Percentiles rank a stretch among this genome's conserved stretches.
phyloP scores from a whole-genome alignment of 2,797 vertebrate genomes.

The Gila robusta region DNA sequence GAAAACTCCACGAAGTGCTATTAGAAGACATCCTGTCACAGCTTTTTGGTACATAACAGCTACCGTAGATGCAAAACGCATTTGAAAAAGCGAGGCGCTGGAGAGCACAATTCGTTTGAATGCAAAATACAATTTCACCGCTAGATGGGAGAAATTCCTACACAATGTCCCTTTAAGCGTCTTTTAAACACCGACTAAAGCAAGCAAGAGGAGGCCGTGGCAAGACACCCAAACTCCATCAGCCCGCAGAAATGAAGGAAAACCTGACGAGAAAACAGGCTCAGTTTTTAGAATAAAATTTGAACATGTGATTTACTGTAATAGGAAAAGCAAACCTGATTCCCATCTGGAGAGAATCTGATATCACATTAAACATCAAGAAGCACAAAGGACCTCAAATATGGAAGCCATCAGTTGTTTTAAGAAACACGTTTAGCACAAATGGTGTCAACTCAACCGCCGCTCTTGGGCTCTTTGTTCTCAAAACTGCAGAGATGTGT shows the following conservation, averaged over 20 bases:
- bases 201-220: background rate
- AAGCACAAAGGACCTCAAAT: slow-evolving; percentile 31
- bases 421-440: slow-evolving; percentile 31
- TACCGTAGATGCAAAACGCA: too few relatives aligned
- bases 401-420: slow-evolving; percentile 44
- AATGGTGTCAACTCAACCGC: slow-evolving; percentile 40
- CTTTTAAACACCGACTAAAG: background rate
- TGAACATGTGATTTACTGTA: background rate
- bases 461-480: slow-evolving; percentile 53
- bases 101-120: too few relatives aligned
- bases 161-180: background rate
- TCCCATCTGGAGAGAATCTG: background rate
- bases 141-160: too few relatives aligned
- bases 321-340: background rate
- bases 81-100: too few relatives aligned
- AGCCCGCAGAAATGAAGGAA: background rate
- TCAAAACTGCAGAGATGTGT: slow-evolving; percentile 55
- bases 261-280: background rate
- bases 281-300: background rate
- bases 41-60: too few relatives aligned
- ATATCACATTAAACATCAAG: slow-evolving; percentile 9
- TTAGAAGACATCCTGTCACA: too few relatives aligned
- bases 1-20: too few relatives aligned
- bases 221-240: background rate
- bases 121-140: too few relatives aligned